Evolutionary conservation across 2,888 invertebrate genomes (phyloP).

Genomic region (Lagria hirta): DNA sequence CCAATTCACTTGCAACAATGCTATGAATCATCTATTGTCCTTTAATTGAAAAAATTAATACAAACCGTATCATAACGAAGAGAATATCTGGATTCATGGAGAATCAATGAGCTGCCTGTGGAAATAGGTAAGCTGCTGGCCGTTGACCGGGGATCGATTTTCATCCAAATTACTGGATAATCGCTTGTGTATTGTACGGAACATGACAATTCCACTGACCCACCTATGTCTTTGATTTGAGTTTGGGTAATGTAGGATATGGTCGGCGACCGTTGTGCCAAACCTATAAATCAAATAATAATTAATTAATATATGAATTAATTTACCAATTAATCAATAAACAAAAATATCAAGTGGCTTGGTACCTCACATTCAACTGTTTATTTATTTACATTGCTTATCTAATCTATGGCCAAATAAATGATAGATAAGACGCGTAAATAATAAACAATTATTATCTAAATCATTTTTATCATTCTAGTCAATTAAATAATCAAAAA

Average conservation of each 20-base stretch:
- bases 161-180: constrained; percentile 82
- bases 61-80: constrained; percentile 69
- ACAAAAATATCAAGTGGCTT: constrained; percentile 4
- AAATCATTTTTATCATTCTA: background rate
- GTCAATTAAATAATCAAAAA: constrained; percentile 2
- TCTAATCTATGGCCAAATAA: constrained; percentile 5
- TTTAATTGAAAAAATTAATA: constrained; percentile 7
- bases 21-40: background rate
- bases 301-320: background rate
- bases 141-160: constrained; percentile 61
- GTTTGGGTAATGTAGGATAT: constrained; percentile 91
- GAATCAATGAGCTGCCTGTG: constrained; percentile 78
- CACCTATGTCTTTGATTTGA: constrained; percentile 89
- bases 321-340: too few relatives aligned
- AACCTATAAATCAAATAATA: constrained; percentile 51
- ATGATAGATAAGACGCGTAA: background rate
- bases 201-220: constrained; percentile 83
- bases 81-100: constrained; percentile 82
- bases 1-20: background rate
- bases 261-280: constrained; percentile 77
- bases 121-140: constrained; percentile 83
- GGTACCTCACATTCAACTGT: constrained; percentile 3
- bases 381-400: constrained; percentile 16
- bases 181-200: constrained; percentile 87
- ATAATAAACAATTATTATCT: background rate